Evolutionary conservation across 2,888 invertebrate species (phyloP).

Genomic region (Hemicrepidius hirtus): DNA sequence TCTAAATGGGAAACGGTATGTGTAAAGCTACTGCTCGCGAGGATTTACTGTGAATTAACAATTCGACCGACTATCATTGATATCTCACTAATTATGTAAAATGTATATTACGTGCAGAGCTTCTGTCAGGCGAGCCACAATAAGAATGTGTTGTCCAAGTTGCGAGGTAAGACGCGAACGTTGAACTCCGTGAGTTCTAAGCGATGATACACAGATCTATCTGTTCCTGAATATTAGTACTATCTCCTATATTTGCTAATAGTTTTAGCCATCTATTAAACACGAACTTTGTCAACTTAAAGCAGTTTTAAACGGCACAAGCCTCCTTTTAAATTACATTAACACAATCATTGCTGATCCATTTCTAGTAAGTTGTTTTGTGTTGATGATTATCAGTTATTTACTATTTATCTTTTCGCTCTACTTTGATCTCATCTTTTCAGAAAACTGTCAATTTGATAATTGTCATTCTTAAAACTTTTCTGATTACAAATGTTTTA

Average conservation of each 20-base stretch:
- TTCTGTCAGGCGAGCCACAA: slow-evolving; percentile 53
- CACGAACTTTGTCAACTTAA: neutral
- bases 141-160: slow-evolving; percentile 52
- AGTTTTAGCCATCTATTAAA: neutral
- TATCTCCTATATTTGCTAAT: slow-evolving; percentile 31
- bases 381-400: neutral
- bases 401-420: neutral
- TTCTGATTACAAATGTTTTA: too few species aligned
- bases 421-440: too few species aligned
- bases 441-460: too few species aligned
- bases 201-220: slow-evolving; percentile 36
- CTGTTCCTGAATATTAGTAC: slow-evolving; percentile 30
- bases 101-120: slow-evolving; percentile 53
- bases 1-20: slow-evolving; percentile 2
- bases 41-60: slow-evolving; percentile 30
- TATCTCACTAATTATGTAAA: slow-evolving; percentile 42
- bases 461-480: too few species aligned
- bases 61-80: slow-evolving; percentile 27
- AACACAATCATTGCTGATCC: neutral
- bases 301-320: neutral
- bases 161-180: slow-evolving; percentile 54
- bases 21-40: slow-evolving; percentile 17
- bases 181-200: slow-evolving; percentile 53
- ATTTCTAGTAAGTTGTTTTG: neutral
- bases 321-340: neutral